Evolutionary conservation across 2,888 invertebrate species (phyloP), one percentile per base, ranked within the genome.

Genomic region (Miltochrista miniata): DNA sequence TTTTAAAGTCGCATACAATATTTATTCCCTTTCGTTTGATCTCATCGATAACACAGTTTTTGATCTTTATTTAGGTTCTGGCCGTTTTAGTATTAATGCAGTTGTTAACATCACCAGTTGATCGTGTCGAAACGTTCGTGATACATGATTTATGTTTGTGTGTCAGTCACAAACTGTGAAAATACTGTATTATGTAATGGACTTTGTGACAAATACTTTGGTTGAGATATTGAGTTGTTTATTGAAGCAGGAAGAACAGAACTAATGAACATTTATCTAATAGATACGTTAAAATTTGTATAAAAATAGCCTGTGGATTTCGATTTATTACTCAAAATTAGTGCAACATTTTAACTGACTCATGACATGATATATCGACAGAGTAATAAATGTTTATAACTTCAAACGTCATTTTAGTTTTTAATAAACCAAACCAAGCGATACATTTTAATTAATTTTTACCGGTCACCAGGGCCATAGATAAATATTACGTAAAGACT

Each of bases 91-190:
- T 45, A 56, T 64, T 64, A 51, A 51, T 45, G 52, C 44, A 44
- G 49, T 55, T 65, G 62, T 65, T 65, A 64, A 55, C 68, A 68
- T 46, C 53, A 46, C 35, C n/a, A 58, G 48, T 68, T 64, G 61
- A 65, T 65, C 54, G 54, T 35, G 55, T 45, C 37, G 56, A 65
- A 65, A 69, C 48, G 43, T 35, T 51, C 42, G 43, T 33, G 45
- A 51, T 53, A 62, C 51, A 68, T 65, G 55, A 64, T 61, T 68
- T 58, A 64, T 68, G 66, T 58, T 61, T 53, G 51, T 65, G 10
- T 43, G 35, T 43, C 44, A 53, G 57, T 56, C 56, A 52, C 50
- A 43, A 36, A 45, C 68, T 68, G 51, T 54, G 48, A 61, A 68
- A 61, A 54, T 15, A 41, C 35, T 57, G 48, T 61, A 45, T 65